Evolutionary conservation across 2,888 invertebrate genomes (phyloP).

Genomic region (Ptychoptera albimana): DNA sequence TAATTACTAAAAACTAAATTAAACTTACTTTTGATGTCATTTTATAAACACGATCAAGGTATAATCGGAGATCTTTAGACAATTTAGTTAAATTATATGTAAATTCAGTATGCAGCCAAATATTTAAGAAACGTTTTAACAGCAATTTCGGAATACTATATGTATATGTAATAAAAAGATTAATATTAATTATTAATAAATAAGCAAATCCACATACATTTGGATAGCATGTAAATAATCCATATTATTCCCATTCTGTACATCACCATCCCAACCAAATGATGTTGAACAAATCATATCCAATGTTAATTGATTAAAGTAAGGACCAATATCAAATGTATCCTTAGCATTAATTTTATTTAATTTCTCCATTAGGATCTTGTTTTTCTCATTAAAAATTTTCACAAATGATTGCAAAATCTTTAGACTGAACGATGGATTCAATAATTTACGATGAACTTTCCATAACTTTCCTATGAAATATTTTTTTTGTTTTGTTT

Average conservation of each 20-base stretch:
- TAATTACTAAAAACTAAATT: too few species aligned
- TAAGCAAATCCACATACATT: neutral
- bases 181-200: neutral
- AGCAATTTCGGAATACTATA: neutral
- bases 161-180: neutral
- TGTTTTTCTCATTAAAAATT: constrained; percentile 7
- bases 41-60: neutral
- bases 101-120: neutral
- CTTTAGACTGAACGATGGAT: constrained; percentile 7
- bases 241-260: neutral
- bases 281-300: neutral
- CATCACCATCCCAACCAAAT: neutral
- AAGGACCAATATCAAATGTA: neutral
- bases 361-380: neutral
- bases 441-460: constrained; percentile 7
- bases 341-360: neutral
- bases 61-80: neutral
- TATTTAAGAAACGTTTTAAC: neutral
- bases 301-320: neutral
- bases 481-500: too few species aligned
- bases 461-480: constrained; percentile 5
- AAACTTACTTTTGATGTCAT: neutral
- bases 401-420: constrained; percentile 7
- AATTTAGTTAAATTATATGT: neutral
- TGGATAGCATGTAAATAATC: neutral